Base-by-base conservation (phyloP, 92 coral and sea anemone genomes). In the Heteractis magnifica region DNA sequence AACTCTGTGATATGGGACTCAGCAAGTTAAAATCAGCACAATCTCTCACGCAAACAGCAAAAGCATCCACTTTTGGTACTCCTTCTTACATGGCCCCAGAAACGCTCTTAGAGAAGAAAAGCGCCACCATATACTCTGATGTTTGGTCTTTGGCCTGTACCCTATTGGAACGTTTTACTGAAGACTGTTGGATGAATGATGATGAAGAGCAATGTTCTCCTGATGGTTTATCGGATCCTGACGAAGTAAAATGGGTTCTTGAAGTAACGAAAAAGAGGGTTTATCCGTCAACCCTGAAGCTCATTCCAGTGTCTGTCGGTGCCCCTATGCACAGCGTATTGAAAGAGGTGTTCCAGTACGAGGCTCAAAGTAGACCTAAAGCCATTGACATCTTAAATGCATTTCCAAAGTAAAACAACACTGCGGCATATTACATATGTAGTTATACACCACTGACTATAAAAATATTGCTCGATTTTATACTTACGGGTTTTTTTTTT, bases 41-140 rank as follows among this genome's bases (percentile, higher is more conserved):
- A 9, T 70, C 90, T 58, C 49, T 77, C 14, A 83, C 56, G 18
- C 87, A 78, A 62, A 78, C 88, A 6, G 77, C 58, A 16, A 76
- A 85, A 72, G 83, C 82, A 49, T 81, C 78, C 26, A 51, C 83
- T 41, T 78, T 84, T 10, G 90, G 90, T 64, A 90, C 93, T 15
- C 86, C 90, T 13, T 50, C 77, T 5, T 91, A 85, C 76, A 90
- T 85, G 94, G 86, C 94, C 21, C 90, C 91, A 4, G 88, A 85
- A 53, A 81, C 88, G 71, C 87, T 91, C 49, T 16, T 88, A 3
- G 74, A 85, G 64, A 88, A 84, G 34, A 83, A 77, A 62, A 85
- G 77, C 34, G 89, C 90, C 52, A 81, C 91, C 8, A 49, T 89
- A 12, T 81, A 81, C 6, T 78, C 91, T 20, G 94, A 91, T 77